Conservation (phyloP, 2,888 invertebrate genomes). For the Icerya purchasi region DNA sequence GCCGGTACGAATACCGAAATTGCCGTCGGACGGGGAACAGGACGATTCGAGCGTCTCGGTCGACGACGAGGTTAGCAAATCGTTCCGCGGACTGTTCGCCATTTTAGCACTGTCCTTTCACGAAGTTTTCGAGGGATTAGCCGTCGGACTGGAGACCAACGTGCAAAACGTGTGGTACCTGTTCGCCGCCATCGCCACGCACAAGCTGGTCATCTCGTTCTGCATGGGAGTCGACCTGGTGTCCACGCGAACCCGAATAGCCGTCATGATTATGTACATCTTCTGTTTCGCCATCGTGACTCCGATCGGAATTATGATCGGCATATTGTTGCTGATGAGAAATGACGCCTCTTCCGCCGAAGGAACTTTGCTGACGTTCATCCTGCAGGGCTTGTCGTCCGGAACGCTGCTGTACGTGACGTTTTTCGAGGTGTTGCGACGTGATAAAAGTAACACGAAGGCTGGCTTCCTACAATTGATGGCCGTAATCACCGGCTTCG, state of each 20-base stretch:
- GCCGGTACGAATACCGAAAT: constrained; percentile 11
- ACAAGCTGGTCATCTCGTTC: constrained; percentile 42
- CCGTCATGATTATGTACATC: constrained; percentile 33
- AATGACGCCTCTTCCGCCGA: constrained; percentile 24
- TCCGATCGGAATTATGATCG: constrained; percentile 42
- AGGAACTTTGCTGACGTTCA: constrained; percentile 30
- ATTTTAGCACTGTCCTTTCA: constrained; percentile 44
- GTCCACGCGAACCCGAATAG: constrained; percentile 29
- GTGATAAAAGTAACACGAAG: constrained; percentile 38
- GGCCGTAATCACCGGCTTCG: constrained; percentile 34
- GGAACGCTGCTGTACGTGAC: constrained; percentile 61
- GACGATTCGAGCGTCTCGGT: constrained; percentile 13
- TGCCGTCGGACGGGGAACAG: constrained; percentile 12
- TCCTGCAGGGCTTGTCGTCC: constrained; percentile 47
- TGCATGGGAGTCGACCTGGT: constrained; percentile 42
- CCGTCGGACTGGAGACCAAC: constrained; percentile 52
- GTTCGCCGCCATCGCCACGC: constrained; percentile 41
- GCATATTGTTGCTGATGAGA: constrained; percentile 31
- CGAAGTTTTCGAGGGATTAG: constrained; percentile 48
- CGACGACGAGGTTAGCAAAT: constrained; percentile 17
- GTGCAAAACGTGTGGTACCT: constrained; percentile 38
- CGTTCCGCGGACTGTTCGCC: constrained; percentile 33
- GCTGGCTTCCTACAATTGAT: constrained; percentile 34
- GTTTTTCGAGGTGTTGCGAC: constrained; percentile 57
- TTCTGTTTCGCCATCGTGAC: constrained; percentile 42